phyloP scores from a whole-genome alignment of 2,888 invertebrate genomes.

The Rotaria socialis region DNA sequence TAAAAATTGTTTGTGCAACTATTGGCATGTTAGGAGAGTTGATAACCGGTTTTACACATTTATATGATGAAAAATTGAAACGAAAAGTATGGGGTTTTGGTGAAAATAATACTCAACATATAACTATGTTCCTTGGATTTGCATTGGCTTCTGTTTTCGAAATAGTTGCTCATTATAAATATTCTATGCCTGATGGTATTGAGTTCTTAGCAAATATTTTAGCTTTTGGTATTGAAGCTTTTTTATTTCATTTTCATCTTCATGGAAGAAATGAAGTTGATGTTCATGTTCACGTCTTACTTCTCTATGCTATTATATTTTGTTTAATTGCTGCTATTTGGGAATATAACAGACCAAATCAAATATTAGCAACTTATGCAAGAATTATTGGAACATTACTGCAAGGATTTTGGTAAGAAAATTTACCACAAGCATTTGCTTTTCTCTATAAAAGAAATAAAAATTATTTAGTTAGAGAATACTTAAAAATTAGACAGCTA shows the following conservation, averaged over 20 bases:
- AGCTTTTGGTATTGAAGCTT: not conserved
- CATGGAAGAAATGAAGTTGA: conserved; percentile 50
- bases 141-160: conserved; percentile 10
- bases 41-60: conserved; percentile 56
- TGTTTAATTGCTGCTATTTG: conserved; percentile 52
- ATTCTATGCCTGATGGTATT: not conserved
- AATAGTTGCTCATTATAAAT: not conserved
- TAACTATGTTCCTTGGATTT: conserved; percentile 21
- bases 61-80: conserved; percentile 48
- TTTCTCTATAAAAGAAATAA: too few species aligned
- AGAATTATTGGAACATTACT: conserved; percentile 22
- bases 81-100: not conserved
- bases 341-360: conserved; percentile 27
- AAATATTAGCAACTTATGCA: conserved; percentile 27
- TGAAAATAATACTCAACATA: conserved; percentile 29
- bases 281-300: conserved; percentile 60
- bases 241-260: conserved; percentile 23
- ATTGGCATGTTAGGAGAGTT: conserved; percentile 57
- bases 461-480: too few species aligned
- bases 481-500: too few species aligned
- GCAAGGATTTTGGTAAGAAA: conserved; percentile 14
- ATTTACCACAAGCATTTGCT: too few species aligned
- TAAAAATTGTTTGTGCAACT: conserved; percentile 46
- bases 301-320: conserved; percentile 58
- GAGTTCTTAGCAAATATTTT: not conserved